A percentile compares a stretch with the other conserved stretches of the same genome.
Evolutionary conservation across 2,113 vertebrate genomes (phyloP).

Genomic region (Suricata suricatta): DNA sequence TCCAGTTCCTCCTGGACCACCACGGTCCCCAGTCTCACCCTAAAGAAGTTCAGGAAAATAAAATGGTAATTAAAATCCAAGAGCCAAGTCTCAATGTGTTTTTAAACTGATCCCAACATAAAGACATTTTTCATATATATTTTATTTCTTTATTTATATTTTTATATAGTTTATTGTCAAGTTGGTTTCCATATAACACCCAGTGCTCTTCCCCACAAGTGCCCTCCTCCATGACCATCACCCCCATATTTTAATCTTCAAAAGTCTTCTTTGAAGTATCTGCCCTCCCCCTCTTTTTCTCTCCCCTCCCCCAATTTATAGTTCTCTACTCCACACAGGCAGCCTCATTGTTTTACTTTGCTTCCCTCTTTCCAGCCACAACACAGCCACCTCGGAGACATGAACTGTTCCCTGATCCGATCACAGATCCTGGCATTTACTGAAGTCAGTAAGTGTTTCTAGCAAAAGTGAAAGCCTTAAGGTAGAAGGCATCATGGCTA

Average conservation of each 20-base stretch:
- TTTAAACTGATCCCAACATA: background rate
- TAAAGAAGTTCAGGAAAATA: conserved; percentile 33
- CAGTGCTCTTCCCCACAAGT: too few species aligned
- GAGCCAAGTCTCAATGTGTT: background rate
- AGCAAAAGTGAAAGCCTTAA: background rate
- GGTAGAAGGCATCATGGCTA: background rate
- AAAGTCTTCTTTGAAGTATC: background rate
- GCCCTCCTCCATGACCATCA: too few species aligned
- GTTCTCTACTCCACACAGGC: background rate
- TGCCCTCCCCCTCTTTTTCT: background rate
- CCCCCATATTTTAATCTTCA: background rate
- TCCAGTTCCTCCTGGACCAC: conserved; percentile 52
- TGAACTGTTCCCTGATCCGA: rapidly evolving
- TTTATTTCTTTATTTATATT: background rate
- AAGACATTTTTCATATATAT: background rate
- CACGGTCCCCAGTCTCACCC: conserved; percentile 67
- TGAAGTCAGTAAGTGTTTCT: background rate
- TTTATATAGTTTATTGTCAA: too few species aligned
- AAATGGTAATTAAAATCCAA: background rate
- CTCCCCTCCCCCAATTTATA: rapidly evolving
- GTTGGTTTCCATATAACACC: too few species aligned
- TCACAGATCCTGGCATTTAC: background rate
- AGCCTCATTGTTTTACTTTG: rapidly evolving
- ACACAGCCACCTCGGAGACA: background rate
- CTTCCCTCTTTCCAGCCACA: background rate